phyloP scores from a whole-genome alignment of 1,140 invertebrate species.

The Brachionus rotundiformis region DNA sequence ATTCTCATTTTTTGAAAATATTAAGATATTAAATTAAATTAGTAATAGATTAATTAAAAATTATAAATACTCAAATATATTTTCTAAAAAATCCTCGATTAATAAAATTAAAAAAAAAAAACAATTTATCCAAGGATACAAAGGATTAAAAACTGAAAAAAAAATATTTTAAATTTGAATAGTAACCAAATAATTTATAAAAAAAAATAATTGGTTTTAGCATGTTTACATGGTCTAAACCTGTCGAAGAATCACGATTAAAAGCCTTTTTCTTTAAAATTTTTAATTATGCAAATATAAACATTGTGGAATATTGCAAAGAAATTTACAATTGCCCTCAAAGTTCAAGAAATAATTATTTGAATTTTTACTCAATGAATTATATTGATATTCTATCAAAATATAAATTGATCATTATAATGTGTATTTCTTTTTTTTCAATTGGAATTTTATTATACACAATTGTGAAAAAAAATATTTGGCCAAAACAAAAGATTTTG shows the following conservation, averaged over 20 bases:
- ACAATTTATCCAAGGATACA: background rate
- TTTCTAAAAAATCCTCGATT: background rate
- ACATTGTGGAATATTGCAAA: background rate
- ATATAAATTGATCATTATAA: background rate
- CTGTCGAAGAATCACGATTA: slow-evolving; percentile 16
- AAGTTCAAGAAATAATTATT: background rate
- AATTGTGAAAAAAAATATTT: background rate
- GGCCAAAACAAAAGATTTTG: background rate
- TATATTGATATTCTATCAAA: background rate
- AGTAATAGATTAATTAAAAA: background rate
- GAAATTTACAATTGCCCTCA: background rate
- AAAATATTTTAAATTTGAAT: background rate
- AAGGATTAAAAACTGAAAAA: background rate
- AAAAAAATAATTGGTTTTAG: background rate
- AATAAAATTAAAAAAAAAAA: background rate
- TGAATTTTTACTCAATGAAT: background rate
- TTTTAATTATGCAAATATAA: background rate
- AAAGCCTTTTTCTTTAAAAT: background rate
- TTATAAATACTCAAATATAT: background rate
- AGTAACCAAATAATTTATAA: background rate
- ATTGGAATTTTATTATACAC: background rate
- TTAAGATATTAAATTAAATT: background rate
- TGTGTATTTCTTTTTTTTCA: background rate
- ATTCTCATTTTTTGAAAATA: slow-evolving; percentile 44
- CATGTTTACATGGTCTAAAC: background rate